Evolutionary conservation across 2,888 invertebrate species (phyloP).

Genomic region (Cryptus armator): DNA sequence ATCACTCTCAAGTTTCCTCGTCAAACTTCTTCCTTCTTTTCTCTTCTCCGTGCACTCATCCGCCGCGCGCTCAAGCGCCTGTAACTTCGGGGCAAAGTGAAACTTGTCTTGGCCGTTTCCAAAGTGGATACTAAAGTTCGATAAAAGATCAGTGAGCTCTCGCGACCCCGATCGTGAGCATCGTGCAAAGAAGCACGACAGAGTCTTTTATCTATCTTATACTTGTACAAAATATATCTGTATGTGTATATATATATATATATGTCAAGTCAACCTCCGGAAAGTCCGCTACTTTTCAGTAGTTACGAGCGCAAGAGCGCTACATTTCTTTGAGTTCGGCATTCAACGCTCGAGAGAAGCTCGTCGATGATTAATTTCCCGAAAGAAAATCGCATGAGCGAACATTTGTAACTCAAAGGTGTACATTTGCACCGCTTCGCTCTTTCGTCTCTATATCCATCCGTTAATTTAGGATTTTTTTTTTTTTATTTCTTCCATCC

Average conservation of each 20-base stretch:
- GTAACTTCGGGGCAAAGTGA: conserved; percentile 7
- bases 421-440: not conserved
- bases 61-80: not conserved
- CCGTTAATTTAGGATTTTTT: not conserved
- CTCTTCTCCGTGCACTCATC: not conserved
- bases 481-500: not conserved
- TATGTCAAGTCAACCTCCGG: not conserved
- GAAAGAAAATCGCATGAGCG: conserved; percentile 21
- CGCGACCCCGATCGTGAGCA: not conserved
- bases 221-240: not conserved
- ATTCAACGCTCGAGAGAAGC: not conserved
- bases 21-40: not conserved
- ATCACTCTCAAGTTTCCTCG: conserved; percentile 23
- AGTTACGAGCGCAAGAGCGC: not conserved
- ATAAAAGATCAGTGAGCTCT: conserved; percentile 16
- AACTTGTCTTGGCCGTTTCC: not conserved
- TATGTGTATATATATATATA: not conserved
- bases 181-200: not conserved
- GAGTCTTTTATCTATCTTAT: not conserved
- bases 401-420: conserved; percentile 29
- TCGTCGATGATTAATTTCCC: conserved; percentile 20
- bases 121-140: conserved; percentile 27
- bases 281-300: not conserved
- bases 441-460: conserved; percentile 1
- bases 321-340: not conserved